phyloP scores from a whole-genome alignment of 1,140 invertebrate genomes.

The Adelges cooleyi region DNA sequence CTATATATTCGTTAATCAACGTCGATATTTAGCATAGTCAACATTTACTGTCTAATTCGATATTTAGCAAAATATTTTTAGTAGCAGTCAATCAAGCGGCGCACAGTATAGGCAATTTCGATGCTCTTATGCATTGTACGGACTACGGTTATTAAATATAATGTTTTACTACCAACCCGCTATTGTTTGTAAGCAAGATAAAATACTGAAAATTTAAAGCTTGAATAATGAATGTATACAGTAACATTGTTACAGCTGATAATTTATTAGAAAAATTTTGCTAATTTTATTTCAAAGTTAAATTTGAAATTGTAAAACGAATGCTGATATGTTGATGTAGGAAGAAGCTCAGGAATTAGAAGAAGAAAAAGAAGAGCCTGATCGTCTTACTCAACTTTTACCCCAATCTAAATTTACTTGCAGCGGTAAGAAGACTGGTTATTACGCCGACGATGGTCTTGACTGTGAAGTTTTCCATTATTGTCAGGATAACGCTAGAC shows the following conservation, averaged over 20 bases:
- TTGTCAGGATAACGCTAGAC: constrained; percentile 77
- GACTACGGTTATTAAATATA: no score
- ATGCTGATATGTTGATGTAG: constrained; percentile 26
- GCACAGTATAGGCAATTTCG: not conserved
- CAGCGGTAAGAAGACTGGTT: constrained; percentile 66
- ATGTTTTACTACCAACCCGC: no score
- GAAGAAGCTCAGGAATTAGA: constrained; percentile 50
- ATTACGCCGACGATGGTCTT: constrained; percentile 81
- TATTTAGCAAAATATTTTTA: no score
- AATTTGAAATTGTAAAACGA: not conserved
- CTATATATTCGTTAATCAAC: no score
- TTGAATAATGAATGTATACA: no score
- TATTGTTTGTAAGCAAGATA: no score
- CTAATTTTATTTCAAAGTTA: no score
- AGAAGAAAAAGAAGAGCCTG: constrained; percentile 71
- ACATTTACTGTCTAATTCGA: no score
- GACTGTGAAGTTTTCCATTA: constrained; percentile 89
- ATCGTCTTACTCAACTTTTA: constrained; percentile 62
- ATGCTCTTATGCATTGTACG: not conserved
- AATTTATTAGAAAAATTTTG: no score
- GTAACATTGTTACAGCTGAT: no score
- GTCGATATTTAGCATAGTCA: no score
- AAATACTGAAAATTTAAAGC: no score
- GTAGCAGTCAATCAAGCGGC: constrained; percentile 3
- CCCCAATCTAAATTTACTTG: constrained; percentile 76